Base-by-base conservation (phyloP, 1,140 invertebrate genomes). In the Ceratina japonica region DNA sequence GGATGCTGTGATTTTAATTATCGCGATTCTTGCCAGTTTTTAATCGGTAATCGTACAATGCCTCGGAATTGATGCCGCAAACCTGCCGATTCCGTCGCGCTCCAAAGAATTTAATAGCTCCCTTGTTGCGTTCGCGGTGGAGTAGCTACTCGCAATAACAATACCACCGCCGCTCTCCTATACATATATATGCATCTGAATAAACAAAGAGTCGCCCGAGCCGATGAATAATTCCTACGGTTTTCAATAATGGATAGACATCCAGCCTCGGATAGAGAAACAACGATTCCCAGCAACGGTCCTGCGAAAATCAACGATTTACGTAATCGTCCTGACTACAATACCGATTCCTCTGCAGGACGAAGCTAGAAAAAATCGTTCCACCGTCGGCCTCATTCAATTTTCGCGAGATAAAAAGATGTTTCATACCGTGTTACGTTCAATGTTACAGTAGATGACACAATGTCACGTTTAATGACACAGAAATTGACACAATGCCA, bases 51-150 rank as follows among this genome's bases (percentile, higher is more conserved):
- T 52, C 24, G 16, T n/a, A 51, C 66, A 54, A 18, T 20, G 20
- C 52, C 8, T 8, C 31, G 68, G 31, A 70, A 70, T 59, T 58
- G 37, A 59, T 70, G 22, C 22, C 8, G 54, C 52, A 37, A 56
- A 58, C 8, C 3, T n/a, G 18, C 4, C n/a, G 3, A 31, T 31
- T 16, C 13, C 27, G 13, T 22, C 22, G 54, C 54, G 13, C 18
- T 37, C 13, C 18, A 54, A 70, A 59, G 54, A 44, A 58, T 70
- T 70, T 58, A 16, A 70, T 52, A 54, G 16, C n/a, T 10, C 61
- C 61, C 3, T 51, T 75, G 64, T 49, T 22, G 63, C 16, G 4
- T n/a, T 56, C 51, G 18, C 16, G 2, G 13, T 10, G 64, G 13
- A 69, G 44, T 24, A 59, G 22, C 56, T 44, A 24, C 52, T 70